Conservation (phyloP, 2,797 vertebrate species). For the Calcarius lapponicus region DNA sequence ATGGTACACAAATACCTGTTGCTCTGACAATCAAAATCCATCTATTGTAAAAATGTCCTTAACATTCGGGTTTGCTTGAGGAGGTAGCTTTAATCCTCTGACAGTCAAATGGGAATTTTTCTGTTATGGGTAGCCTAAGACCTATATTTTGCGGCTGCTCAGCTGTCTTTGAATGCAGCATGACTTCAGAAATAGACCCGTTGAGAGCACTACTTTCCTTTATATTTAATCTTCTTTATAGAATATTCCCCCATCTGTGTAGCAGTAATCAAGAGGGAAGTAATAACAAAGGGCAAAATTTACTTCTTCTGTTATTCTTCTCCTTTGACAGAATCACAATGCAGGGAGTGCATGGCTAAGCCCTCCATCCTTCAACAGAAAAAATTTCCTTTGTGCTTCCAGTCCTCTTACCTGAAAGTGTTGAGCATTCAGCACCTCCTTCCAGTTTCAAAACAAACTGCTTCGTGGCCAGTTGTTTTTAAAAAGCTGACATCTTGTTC, state of each 20-base stretch:
- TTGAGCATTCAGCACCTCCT: neutral
- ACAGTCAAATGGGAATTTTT: neutral
- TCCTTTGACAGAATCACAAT: neutral
- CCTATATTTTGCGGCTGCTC: neutral
- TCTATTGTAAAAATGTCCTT: neutral
- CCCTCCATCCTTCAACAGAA: neutral
- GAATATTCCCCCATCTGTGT: neutral
- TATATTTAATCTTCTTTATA: neutral
- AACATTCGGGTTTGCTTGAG: neutral
- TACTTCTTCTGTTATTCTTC: neutral
- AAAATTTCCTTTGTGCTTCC: neutral
- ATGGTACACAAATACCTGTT: neutral
- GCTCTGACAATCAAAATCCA: neutral
- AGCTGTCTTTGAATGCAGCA: neutral
- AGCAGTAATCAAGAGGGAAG: neutral
- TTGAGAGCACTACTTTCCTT: neutral
- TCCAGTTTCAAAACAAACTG: neutral
- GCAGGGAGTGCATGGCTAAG: neutral
- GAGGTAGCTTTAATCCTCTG: neutral
- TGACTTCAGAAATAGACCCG: neutral
- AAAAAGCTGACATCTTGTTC: neutral
- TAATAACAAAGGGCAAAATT: neutral
- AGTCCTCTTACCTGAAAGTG: neutral
- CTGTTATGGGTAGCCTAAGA: neutral
- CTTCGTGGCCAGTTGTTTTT: neutral